Conservation (phyloP, 2,888 invertebrate genomes). For the Nemotelus pantherinus region DNA sequence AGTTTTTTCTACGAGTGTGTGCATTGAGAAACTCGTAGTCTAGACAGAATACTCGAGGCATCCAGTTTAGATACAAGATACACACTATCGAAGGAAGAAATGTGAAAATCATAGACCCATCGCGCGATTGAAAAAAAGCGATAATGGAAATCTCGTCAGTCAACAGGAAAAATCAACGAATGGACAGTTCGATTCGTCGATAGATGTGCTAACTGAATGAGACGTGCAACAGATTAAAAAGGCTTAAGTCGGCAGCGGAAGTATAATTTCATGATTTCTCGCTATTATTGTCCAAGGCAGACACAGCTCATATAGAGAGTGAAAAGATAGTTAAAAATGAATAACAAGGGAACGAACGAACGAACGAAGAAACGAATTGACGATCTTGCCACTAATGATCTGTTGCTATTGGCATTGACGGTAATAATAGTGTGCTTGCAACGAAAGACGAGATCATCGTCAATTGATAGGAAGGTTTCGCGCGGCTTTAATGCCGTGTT, state of each 20-base stretch:
- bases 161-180: no score
- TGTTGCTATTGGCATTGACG: neutral
- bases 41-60: no score
- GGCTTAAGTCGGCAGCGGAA: constrained; percentile 1
- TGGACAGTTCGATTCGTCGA: neutral
- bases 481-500: no score
- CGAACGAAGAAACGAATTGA: neutral
- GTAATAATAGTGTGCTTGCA: neutral
- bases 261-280: neutral
- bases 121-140: no score
- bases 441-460: neutral
- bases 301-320: no score
- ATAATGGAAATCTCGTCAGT: no score
- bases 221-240: constrained; percentile 8
- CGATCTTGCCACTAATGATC: constrained; percentile 10
- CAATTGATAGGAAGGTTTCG: neutral
- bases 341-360: no score
- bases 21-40: no score
- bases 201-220: neutral
- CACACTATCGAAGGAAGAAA: no score
- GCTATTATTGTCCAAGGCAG: neutral
- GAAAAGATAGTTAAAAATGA: no score
- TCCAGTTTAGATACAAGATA: no score
- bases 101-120: no score
- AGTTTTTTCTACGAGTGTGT: neutral